phyloP scores from a whole-genome alignment of 2,888 invertebrate genomes.

The Polylopha cassiicola region DNA sequence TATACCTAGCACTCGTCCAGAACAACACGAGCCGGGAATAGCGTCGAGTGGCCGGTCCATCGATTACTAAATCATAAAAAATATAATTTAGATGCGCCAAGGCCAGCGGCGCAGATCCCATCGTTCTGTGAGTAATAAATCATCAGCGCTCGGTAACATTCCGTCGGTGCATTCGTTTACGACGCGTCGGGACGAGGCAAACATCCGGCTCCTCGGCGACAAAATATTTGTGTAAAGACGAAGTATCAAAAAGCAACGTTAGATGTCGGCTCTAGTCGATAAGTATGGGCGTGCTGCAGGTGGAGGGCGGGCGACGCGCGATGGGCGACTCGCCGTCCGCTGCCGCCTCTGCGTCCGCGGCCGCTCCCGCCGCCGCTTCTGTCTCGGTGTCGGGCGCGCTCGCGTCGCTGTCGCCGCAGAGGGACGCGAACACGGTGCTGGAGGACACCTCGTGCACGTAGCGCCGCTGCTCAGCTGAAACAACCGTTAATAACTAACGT shows the following conservation, averaged over 20 bases:
- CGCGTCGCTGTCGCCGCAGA: constrained; percentile 37
- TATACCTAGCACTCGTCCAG: no score
- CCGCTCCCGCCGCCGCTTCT: constrained; percentile 10
- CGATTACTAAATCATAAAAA: constrained; percentile 36
- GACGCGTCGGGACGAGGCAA: no score
- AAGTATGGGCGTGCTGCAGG: constrained; percentile 67
- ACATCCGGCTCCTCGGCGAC: no score
- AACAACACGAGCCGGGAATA: constrained; percentile 27
- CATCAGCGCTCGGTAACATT: constrained; percentile 9
- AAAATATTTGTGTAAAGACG: no score
- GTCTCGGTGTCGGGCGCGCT: constrained; percentile 12
- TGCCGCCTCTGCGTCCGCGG: constrained; percentile 14
- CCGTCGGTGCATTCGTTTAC: constrained; percentile 20
- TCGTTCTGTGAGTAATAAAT: constrained; percentile 10
- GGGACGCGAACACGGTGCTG: constrained; percentile 57
- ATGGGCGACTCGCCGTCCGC: constrained; percentile 29
- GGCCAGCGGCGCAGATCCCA: constrained; percentile 33
- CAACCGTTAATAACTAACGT: not conserved
- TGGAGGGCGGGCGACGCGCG: constrained; percentile 40
- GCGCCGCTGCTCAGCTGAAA: constrained; percentile 66
- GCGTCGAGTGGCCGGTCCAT: constrained; percentile 25
- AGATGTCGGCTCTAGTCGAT: constrained; percentile 41
- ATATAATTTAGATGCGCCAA: constrained; percentile 32
- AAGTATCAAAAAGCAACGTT: not conserved
- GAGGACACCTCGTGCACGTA: constrained; percentile 66